Conservation (phyloP, 2,113 vertebrate species). For the Sinocyclocheilus rhinocerous region DNA sequence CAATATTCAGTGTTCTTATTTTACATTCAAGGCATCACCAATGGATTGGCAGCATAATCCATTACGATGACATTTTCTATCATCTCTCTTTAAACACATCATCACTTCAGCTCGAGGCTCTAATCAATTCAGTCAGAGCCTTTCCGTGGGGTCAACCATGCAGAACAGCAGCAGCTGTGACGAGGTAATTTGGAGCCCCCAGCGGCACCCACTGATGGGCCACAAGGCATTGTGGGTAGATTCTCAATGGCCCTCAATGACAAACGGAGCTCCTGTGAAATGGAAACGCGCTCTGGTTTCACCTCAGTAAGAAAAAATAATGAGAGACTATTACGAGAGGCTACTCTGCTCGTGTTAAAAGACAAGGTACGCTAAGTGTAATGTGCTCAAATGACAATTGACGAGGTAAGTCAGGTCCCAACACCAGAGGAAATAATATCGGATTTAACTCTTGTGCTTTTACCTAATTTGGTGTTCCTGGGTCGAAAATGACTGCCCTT, state of each 20-base stretch:
- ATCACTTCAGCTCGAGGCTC: slow-evolving; percentile 68
- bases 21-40: slow-evolving; percentile 51
- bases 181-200: slow-evolving; percentile 69
- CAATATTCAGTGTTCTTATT: slow-evolving; percentile 43
- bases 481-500: neutral
- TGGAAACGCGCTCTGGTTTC: slow-evolving; percentile 47
- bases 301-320: slow-evolving; percentile 29
- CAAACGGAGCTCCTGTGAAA: slow-evolving; percentile 19
- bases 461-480: neutral
- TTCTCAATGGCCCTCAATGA: slow-evolving; percentile 66
- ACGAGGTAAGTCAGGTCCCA: neutral
- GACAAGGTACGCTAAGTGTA: neutral
- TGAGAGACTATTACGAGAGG: slow-evolving; percentile 29
- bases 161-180: slow-evolving; percentile 70
- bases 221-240: slow-evolving; percentile 72
- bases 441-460: neutral
- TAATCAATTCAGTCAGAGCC: slow-evolving; percentile 70
- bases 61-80: slow-evolving; percentile 62
- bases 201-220: slow-evolving; percentile 65
- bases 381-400: slow-evolving; percentile 14
- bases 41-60: slow-evolving; percentile 66
- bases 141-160: slow-evolving; percentile 56
- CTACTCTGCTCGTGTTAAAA: neutral
- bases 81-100: slow-evolving; percentile 71
- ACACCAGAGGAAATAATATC: neutral